Percentiles rank a stretch among this genome's conserved stretches.
Evolutionary conservation across 2,888 invertebrate genomes (phyloP).

Genomic region (Drosophila buzzatii): DNA sequence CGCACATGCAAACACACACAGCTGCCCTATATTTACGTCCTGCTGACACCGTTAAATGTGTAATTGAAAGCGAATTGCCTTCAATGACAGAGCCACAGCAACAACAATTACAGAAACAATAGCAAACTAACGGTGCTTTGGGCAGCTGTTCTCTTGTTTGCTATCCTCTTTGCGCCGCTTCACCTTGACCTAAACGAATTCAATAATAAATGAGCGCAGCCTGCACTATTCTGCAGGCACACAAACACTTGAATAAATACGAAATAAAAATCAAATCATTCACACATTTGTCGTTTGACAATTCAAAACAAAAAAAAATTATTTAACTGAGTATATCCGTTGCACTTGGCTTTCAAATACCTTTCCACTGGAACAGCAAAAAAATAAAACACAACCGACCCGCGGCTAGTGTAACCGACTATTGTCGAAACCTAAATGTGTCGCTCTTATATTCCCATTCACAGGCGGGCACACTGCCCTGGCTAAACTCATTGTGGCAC

Average conservation of each 20-base stretch:
- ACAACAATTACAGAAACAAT: conserved; percentile 12
- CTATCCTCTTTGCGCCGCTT: conserved; percentile 33
- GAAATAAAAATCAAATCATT: conserved; percentile 19
- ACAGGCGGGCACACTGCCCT: conserved; percentile 10
- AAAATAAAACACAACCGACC: conserved; percentile 47
- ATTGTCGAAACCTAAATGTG: conserved; percentile 19
- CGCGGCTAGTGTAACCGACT: conserved; percentile 54
- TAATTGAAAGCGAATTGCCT: conserved; percentile 41
- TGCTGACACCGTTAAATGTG: conserved; percentile 54
- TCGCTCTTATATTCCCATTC: neutral
- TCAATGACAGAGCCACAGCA: conserved; percentile 34
- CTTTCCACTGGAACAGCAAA: conserved; percentile 12
- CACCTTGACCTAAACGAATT: conserved; percentile 75
- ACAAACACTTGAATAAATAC: conserved; percentile 10
- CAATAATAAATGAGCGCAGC: conserved; percentile 27
- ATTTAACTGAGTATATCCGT: conserved; percentile 43
- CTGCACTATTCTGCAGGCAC: conserved; percentile 1
- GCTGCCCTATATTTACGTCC: conserved; percentile 37
- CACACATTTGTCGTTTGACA: conserved; percentile 27
- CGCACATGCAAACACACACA: neutral
- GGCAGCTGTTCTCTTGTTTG: conserved; percentile 44
- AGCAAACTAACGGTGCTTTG: conserved; percentile 47
- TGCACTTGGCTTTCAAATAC: conserved; percentile 46
- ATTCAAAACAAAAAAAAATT: neutral
- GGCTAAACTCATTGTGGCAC: conserved; percentile 25